Base-by-base conservation (phyloP, 2,113 vertebrate species). In the Oryzias celebensis region DNA sequence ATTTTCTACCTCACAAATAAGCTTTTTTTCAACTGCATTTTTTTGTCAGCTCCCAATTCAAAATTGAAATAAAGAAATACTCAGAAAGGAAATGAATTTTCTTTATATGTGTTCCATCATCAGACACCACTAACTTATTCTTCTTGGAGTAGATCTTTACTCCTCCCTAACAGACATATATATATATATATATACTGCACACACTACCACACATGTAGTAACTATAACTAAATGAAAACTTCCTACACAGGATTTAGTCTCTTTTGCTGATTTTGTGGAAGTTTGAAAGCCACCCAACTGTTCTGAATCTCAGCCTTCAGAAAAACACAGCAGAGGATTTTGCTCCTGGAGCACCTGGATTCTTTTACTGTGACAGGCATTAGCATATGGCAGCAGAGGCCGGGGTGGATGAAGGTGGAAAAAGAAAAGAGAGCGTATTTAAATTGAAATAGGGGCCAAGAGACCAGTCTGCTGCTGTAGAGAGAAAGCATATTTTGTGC, bases 361-460 rank as follows among this genome's bases (percentile, higher is more conserved):
- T 92, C 84, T 69, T 81, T 77, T 78, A 84, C 91, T 92, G 92
- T 84, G 88, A 90, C 73, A 89, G 62, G 85, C 92, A 96, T 96
- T 94, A 95, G 92, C 94, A 97, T 94, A 94, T 89, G 93, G 93
- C 90, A 91, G 89, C 89, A 92, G 92, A 90, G 89, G 92, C 93
- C 10, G 92, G 89, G 74, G 87, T 82, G 87, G 88, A 88, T 80
- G 44, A 52, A 85, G 84, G 81, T 86, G 89, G 90, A 80, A 62
- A 83, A 82, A 22, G 91, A 93, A 92, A 93, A 91, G 89, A 92
- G 59, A 57, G 22, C 69, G 92, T 90, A 96, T 98, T 97, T 92
- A 94, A 92, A 97, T 98, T 94, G 93, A 94, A 96, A 97, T 94
- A 83, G 90, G 90, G 94, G 92, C 91, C 92, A 92, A 88, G 93